Percentiles rank a stretch among this genome's conserved stretches.
phyloP scores from a whole-genome alignment of 2,113 vertebrate genomes.

The Osmerus eperlanus region DNA sequence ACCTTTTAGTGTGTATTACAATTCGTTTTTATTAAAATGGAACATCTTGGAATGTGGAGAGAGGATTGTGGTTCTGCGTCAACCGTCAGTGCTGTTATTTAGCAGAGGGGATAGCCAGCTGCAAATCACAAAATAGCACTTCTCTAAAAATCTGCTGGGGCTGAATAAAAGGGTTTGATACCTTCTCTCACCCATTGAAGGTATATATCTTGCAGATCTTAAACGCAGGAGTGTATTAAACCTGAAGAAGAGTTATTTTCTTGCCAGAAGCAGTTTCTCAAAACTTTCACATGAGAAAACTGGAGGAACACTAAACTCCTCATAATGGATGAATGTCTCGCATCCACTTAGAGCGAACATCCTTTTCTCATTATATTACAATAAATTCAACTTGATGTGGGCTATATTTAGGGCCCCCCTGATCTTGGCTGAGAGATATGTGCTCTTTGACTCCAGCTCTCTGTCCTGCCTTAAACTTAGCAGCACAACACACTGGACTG shows the following conservation, averaged over 20 bases:
- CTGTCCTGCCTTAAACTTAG: slow-evolving; percentile 46
- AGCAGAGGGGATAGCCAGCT: slow-evolving; percentile 10
- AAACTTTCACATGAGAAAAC: slow-evolving; percentile 94
- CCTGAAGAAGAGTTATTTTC: slow-evolving; percentile 23
- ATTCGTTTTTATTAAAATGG: slow-evolving; percentile 27
- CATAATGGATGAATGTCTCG: slow-evolving; percentile 82
- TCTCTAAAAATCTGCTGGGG: background rate
- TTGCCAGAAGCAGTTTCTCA: slow-evolving; percentile 72
- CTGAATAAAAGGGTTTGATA: slow-evolving; percentile 11
- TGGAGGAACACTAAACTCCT: slow-evolving; percentile 83
- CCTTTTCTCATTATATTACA: slow-evolving; percentile 97
- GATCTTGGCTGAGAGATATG: slow-evolving; percentile 86
- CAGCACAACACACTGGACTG: slow-evolving; percentile 39
- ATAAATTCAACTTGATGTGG: slow-evolving; percentile 93
- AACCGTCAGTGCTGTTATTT: background rate
- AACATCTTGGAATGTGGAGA: slow-evolving; percentile 9
- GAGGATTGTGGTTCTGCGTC: slow-evolving; percentile 7
- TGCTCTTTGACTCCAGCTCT: slow-evolving; percentile 69
- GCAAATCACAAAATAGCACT: slow-evolving; percentile 22
- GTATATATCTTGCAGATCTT: slow-evolving; percentile 5
- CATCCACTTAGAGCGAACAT: slow-evolving; percentile 83
- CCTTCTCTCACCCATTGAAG: background rate
- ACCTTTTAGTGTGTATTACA: slow-evolving; percentile 23
- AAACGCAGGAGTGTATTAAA: slow-evolving; percentile 17
- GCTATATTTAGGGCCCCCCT: slow-evolving; percentile 94